A percentile compares a stretch with the other conserved stretches of the same genome.
Conservation (phyloP, 2,888 invertebrate genomes). For the Tetrapedia diversipes region DNA sequence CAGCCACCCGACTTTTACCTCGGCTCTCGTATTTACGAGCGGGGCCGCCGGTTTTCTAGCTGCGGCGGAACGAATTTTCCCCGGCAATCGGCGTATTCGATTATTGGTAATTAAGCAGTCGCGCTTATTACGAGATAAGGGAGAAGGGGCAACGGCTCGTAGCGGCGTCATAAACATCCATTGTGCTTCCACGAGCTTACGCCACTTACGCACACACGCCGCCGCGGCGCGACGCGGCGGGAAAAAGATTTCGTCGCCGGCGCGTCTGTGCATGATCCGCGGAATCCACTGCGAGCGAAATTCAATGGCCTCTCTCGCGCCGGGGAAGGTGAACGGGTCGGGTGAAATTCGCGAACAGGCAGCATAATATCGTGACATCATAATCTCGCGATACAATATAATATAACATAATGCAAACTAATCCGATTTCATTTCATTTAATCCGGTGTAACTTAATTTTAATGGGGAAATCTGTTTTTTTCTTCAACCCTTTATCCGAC, state of each 20-base stretch:
- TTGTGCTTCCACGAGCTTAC: slow-evolving; percentile 51
- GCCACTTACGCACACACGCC: slow-evolving; percentile 10
- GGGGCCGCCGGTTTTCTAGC: slow-evolving; percentile 43
- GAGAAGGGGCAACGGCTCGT: slow-evolving; percentile 66
- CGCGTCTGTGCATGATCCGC: slow-evolving; percentile 29
- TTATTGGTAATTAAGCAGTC: slow-evolving; percentile 66
- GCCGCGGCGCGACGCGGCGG: slow-evolving; percentile 10
- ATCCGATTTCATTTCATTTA: no score
- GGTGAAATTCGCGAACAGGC: no score
- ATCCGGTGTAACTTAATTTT: no score
- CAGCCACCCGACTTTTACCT: slow-evolving; percentile 54
- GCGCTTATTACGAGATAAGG: slow-evolving; percentile 63
- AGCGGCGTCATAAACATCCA: slow-evolving; percentile 63
- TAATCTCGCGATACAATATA: no score
- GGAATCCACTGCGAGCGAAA: slow-evolving; percentile 21
- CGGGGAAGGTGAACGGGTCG: no score
- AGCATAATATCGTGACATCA: no score
- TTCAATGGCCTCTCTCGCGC: slow-evolving; percentile 8
- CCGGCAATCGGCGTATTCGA: slow-evolving; percentile 58
- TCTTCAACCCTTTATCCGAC: no score
- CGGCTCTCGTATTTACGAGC: slow-evolving; percentile 29
- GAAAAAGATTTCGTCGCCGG: slow-evolving; percentile 28
- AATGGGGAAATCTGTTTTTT: no score
- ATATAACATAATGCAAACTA: no score
- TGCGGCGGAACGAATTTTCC: slow-evolving; percentile 46